Evolutionary conservation across 2,888 invertebrate genomes (phyloP).

Genomic region (Linnaemya tessellans): DNA sequence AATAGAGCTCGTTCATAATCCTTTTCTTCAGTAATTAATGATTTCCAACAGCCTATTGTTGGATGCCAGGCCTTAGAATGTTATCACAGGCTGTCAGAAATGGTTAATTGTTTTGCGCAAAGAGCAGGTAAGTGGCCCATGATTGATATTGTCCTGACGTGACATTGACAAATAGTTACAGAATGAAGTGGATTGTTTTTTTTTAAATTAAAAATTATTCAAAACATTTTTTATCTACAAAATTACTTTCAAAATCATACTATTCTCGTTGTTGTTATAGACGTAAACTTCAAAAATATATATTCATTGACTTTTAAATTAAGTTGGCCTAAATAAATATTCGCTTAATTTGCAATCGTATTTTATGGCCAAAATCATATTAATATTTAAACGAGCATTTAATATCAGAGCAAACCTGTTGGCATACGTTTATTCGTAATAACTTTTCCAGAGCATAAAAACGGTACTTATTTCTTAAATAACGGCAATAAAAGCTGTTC

Average conservation of each 20-base stretch:
- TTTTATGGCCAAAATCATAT: conserved; percentile 12
- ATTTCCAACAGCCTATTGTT: no score
- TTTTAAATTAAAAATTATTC: no score
- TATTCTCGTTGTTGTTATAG: neutral
- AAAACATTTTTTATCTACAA: no score
- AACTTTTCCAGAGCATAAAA: conserved; percentile 2
- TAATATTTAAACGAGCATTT: conserved; percentile 21
- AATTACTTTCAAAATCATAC: neutral
- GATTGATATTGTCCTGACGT: no score
- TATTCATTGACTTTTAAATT: neutral
- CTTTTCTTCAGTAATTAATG: no score
- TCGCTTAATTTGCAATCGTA: neutral
- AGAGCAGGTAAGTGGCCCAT: no score
- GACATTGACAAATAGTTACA: no score
- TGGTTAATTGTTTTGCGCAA: no score
- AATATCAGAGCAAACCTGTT: conserved; percentile 22
- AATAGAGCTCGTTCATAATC: no score
- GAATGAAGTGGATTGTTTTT: no score
- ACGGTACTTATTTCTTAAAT: neutral
- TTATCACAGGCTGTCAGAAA: no score
- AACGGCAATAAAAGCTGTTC: neutral
- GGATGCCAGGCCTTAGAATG: no score
- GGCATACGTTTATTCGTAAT: neutral
- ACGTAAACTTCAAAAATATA: neutral
- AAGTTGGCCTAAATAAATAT: neutral